phyloP scores from a whole-genome alignment of 2,888 invertebrate species.

The Melanargia galathea region DNA sequence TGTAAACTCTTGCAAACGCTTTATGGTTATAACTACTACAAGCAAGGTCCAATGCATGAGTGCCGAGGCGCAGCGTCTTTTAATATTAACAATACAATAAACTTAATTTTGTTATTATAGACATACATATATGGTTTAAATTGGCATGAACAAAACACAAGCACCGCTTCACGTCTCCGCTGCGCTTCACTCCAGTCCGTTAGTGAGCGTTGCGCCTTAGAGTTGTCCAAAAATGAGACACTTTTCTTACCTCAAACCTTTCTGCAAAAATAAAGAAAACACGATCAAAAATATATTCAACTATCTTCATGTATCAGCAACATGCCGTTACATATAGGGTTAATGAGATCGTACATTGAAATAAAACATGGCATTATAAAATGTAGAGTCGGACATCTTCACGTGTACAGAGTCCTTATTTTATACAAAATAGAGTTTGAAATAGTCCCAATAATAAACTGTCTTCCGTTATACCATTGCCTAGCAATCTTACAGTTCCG shows the following conservation, averaged over 20 bases:
- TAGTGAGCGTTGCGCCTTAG: too few relatives aligned
- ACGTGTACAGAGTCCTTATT: conserved; percentile 17
- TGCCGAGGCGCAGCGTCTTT: too few relatives aligned
- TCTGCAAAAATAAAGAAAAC: conserved; percentile 2
- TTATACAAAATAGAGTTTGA: conserved; percentile 18
- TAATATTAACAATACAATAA: too few relatives aligned
- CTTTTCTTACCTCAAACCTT: neutral
- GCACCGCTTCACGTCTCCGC: too few relatives aligned
- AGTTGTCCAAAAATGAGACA: too few relatives aligned
- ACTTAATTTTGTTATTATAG: too few relatives aligned
- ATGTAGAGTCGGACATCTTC: conserved; percentile 10
- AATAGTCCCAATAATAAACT: conserved; percentile 11
- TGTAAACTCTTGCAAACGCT: too few relatives aligned
- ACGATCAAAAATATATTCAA: conserved; percentile 32
- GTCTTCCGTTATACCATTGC: conserved; percentile 36
- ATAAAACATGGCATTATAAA: conserved; percentile 28
- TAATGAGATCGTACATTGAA: conserved; percentile 34
- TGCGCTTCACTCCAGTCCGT: too few relatives aligned
- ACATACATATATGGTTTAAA: too few relatives aligned
- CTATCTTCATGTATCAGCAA: conserved; percentile 23
- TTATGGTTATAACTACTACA: too few relatives aligned
- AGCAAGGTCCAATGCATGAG: too few relatives aligned
- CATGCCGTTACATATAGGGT: conserved; percentile 31
- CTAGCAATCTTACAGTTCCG: neutral
- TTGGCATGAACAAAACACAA: too few relatives aligned